phyloP scores from a whole-genome alignment of 2,113 vertebrate genomes.

The Crotalus helleri region DNA sequence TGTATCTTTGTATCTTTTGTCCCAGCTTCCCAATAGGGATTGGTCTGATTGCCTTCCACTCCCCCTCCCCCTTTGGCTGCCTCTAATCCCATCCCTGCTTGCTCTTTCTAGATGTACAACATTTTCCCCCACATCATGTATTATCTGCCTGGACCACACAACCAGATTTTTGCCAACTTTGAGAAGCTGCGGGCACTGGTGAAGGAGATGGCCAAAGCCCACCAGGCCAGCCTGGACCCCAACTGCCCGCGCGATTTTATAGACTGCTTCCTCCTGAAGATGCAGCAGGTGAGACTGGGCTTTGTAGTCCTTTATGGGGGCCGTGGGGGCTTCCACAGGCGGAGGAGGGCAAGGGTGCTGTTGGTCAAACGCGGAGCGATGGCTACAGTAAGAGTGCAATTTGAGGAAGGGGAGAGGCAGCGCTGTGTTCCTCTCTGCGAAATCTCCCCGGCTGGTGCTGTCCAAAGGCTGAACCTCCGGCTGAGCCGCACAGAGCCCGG shows the following conservation, averaged over 20 bases:
- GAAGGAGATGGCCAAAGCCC: slow-evolving; percentile 28
- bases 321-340: background rate
- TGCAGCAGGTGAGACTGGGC: slow-evolving; percentile 26
- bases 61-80: too few species aligned
- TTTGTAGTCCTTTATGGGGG: background rate
- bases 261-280: slow-evolving; percentile 45
- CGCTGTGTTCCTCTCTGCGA: background rate
- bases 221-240: background rate
- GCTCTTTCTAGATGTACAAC: slow-evolving; percentile 36
- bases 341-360: background rate
- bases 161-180: slow-evolving; percentile 48
- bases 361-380: background rate
- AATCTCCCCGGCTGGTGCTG: background rate
- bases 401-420: background rate
- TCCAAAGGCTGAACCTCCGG: background rate
- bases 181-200: slow-evolving; percentile 35
- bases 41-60: background rate
- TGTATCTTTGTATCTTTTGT: background rate
- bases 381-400: background rate
- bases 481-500: too few species aligned
- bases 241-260: slow-evolving; percentile 36
- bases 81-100: background rate
- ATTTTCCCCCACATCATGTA: slow-evolving; percentile 43
- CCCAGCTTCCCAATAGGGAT: too few species aligned
- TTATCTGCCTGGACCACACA: slow-evolving; percentile 37